Base-by-base conservation (phyloP, 2,797 vertebrate genomes). In the Moxostoma hubbsi region DNA sequence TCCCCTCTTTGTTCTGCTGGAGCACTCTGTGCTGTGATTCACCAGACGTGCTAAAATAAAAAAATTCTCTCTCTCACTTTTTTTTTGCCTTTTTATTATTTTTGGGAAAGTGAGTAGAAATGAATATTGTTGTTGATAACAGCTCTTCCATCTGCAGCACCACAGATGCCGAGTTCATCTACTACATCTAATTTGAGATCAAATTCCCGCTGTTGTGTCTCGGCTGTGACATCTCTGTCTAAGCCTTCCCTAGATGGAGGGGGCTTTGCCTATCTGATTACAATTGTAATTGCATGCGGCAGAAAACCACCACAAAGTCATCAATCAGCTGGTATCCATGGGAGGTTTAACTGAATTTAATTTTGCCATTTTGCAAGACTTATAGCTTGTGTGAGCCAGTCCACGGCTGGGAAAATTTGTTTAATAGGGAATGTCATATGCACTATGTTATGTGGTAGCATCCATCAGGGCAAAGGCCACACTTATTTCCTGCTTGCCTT, bases 331-430 rank as follows among this genome's bases (percentile, higher is more conserved):
- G 85, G 76, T 76, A 75, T 87, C 87, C 62, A 66, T 68, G 80
- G 77, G 78, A 86, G 83, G 73, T 89, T 89, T 90, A 90, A 90
- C 87, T 85, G 81, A 89, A 88, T 92, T 90, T 87, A 73, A 89
- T 88, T 74, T 57, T 87, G 77, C 76, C 85, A 83, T 84, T 87
- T 82, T 82, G 64, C 87, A 79, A 86, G 84, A 85, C 83, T 68
- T 64, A 85, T 64, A 64, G 74, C 78, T 84, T 88, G 77, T 63
- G 86, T 85, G 86, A 86, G 81, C 65, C 83, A 75, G 81, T 83
- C 84, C 86, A 81, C 13, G 45, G 61, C 45, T 79, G 80, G 45
- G 69, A 73, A 82, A 72, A 73, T 86, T 87, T 86, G 83, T 87
- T 85, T 88, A 85, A 89, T 84, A 64, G 62, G 24, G 75, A 85